Base-by-base conservation (phyloP, 2,888 invertebrate genomes). In the Tanytarsus gracilentus region DNA sequence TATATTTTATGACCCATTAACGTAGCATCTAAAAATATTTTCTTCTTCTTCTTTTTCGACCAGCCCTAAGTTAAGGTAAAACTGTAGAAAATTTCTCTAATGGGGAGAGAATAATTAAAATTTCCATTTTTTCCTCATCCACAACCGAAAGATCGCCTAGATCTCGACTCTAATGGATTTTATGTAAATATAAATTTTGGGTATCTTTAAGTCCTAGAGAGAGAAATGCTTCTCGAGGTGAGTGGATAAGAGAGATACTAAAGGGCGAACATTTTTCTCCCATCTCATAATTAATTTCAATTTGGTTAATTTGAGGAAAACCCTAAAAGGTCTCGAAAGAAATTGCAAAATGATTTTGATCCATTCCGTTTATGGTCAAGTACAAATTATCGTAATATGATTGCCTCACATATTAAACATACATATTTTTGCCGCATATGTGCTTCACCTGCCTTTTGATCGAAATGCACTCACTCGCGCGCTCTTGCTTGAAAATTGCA, bases 1-100 rank as follows among this genome's bases (percentile, higher is more conserved):
- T 56, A 56, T 56, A 56, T 56, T 56, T 56, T 56, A 56, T 56
- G 55, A 56, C 55, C 55, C 55, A 56, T 56, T 40, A 56, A 40
- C n/a, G n/a, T n/a, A 27, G 21, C 44, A 44, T 44, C n/a, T 3
- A 11, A 33, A 2, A 5, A 9, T 33, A 33, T 9, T 2, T 33
- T 11, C n/a, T 11, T 33, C 9, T 33, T 33, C 44, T 44, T 16
- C 18, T 40, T 23, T 44, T 33, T 7, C 21, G 21, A 18, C 44
- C 18, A 18, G 23, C 44, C 11, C 44, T 9, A 16, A 23, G 21
- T 23, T 21, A n/a, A 40, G 40, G 16, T 18, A 40, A 40, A 4
- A 3, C 36, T 36, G 14, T 36, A 14, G 36, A 50, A 50, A 50
- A 50, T 50, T 50, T 26, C 18, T 26, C 51, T 53, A 27, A 14